Percentiles rank a stretch among this genome's conserved stretches.
These are phyloP conservation scores for Platypus cylindrus DNA, from an alignment of 2,888 invertebrate species.

Conservation along the genomic window DNA sequence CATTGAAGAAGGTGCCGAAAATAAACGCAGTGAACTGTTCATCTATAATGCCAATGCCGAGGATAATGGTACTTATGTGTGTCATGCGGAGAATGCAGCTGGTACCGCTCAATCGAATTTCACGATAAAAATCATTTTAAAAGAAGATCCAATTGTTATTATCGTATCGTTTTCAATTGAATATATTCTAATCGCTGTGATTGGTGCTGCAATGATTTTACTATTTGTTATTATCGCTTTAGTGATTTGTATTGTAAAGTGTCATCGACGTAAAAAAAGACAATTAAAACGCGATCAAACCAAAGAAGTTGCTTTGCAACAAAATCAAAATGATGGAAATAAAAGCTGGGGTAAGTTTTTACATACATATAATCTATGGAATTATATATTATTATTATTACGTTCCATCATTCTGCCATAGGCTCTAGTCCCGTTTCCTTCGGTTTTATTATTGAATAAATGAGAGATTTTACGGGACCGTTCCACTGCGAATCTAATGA, in stretches of 20 bases:
- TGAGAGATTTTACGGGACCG: too few relatives aligned
- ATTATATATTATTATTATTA: too few relatives aligned
- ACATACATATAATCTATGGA: too few relatives aligned
- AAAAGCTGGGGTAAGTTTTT: slow-evolving; percentile 13
- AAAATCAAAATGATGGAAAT: slow-evolving; percentile 26
- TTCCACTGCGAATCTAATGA: too few relatives aligned
- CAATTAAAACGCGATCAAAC: slow-evolving; percentile 45
- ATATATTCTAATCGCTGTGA: slow-evolving; percentile 54
- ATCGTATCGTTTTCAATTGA: slow-evolving; percentile 50
- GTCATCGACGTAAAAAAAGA: slow-evolving; percentile 23
- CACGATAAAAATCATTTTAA: slow-evolving; percentile 61
- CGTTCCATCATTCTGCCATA: too few relatives aligned
- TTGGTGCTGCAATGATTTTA: slow-evolving; percentile 48
- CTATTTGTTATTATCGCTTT: slow-evolving; percentile 52
- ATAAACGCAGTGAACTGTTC: slow-evolving; percentile 66
- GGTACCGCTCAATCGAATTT: slow-evolving; percentile 69
- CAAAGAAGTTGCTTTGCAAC: slow-evolving; percentile 37
- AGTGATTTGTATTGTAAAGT: slow-evolving; percentile 45
- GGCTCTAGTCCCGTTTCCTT: too few relatives aligned
- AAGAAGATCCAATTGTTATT: slow-evolving; percentile 57
- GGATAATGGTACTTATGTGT: slow-evolving; percentile 77
- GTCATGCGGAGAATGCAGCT: slow-evolving; percentile 73
- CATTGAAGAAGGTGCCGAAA: slow-evolving; percentile 56
- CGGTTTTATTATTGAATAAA: too few relatives aligned
- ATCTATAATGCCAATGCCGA: slow-evolving; percentile 64